phyloP scores from a whole-genome alignment of 1,140 invertebrate species.

The Drosophila cardini region DNA sequence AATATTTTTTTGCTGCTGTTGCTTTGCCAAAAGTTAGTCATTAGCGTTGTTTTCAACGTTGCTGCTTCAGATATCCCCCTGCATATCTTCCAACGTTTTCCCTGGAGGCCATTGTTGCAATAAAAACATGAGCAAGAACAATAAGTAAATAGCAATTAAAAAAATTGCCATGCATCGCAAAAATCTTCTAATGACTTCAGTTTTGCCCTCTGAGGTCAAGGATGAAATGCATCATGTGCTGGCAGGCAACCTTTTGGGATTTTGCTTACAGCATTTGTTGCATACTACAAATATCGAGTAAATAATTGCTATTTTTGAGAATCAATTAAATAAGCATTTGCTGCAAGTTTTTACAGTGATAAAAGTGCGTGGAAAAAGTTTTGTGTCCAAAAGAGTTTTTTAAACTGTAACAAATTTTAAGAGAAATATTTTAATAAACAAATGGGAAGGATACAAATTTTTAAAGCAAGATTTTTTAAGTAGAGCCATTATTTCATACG shows the following conservation, averaged over 20 bases:
- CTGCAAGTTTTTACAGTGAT: not conserved
- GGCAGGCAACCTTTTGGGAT: not conserved
- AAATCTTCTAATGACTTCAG: constrained; percentile 70
- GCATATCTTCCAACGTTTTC: not conserved
- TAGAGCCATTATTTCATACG: no score
- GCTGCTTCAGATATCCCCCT: constrained; percentile 28
- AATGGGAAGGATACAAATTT: no score
- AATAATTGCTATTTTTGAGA: not conserved
- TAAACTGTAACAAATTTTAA: constrained; percentile 5
- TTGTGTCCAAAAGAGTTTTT: no score
- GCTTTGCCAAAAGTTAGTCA: constrained; percentile 75
- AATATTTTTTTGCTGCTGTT: constrained; percentile 56
- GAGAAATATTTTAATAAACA: no score
- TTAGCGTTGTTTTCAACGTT: constrained; percentile 67
- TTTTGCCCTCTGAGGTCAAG: constrained; percentile 64
- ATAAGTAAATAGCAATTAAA: constrained; percentile 78
- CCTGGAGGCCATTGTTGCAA: constrained; percentile 23
- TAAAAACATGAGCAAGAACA: constrained; percentile 41
- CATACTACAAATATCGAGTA: constrained; percentile 61
- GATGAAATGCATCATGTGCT: constrained; percentile 55
- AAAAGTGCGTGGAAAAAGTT: no score
- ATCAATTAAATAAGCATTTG: constrained; percentile 32
- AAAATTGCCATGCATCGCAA: constrained; percentile 63
- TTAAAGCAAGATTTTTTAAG: no score
- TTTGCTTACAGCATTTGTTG: constrained; percentile 48